Evolutionary conservation across 2,888 invertebrate species (phyloP).

Genomic region (Eledone cirrhosa): DNA sequence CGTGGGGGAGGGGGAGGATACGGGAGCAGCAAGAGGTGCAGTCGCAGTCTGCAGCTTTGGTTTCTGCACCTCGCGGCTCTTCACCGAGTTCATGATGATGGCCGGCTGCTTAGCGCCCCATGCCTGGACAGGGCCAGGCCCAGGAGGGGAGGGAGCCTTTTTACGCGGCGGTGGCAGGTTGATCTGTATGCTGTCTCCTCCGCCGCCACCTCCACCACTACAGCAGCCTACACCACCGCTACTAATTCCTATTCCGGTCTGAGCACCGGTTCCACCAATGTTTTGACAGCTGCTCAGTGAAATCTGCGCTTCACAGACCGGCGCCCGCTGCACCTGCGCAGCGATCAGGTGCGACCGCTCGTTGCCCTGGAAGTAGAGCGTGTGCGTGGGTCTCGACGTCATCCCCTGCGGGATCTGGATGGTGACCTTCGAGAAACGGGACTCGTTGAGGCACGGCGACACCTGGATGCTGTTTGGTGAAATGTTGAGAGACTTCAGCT

Average conservation of each 20-base stretch:
- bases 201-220: neutral
- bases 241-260: too few relatives aligned
- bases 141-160: slow-evolving; percentile 34
- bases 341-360: slow-evolving; percentile 35
- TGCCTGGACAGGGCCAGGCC: slow-evolving; percentile 78
- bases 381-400: slow-evolving; percentile 26
- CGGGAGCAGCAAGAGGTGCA: slow-evolving; percentile 77
- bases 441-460: neutral
- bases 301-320: slow-evolving; percentile 32
- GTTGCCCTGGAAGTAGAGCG: slow-evolving; percentile 37
- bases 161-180: slow-evolving; percentile 38
- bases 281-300: slow-evolving; percentile 18
- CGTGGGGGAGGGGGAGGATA: slow-evolving; percentile 58
- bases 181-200: slow-evolving; percentile 37
- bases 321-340: slow-evolving; percentile 31
- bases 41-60: slow-evolving; percentile 94
- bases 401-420: slow-evolving; percentile 32
- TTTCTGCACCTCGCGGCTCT: slow-evolving; percentile 92
- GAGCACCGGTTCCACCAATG: neutral
- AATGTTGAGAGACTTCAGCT: slow-evolving; percentile 27
- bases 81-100: slow-evolving; percentile 96
- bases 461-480: slow-evolving; percentile 26
- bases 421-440: slow-evolving; percentile 33
- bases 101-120: slow-evolving; percentile 90
- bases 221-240: too few relatives aligned